Evolutionary conservation across 2,113 vertebrate species (phyloP).

Genomic region (Podarcis cretensis): DNA sequence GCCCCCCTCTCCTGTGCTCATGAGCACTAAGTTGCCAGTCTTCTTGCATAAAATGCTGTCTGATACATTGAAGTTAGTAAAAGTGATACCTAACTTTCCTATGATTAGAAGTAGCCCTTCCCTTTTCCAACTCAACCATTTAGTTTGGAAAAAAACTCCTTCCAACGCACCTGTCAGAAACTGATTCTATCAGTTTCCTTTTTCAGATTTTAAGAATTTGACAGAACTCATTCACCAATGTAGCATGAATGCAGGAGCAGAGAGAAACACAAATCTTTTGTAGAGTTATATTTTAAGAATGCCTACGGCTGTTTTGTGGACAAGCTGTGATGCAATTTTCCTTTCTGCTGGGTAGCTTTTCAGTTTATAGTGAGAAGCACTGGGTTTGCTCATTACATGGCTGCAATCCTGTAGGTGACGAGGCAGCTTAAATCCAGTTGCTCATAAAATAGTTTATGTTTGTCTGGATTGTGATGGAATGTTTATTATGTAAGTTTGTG

Average conservation of each 20-base stretch:
- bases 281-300: background rate
- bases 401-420: background rate
- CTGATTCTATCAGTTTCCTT: slow-evolving; percentile 3
- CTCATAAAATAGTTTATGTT: background rate
- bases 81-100: slow-evolving; percentile 41
- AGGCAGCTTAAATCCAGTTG: background rate
- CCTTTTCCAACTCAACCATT: background rate
- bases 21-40: background rate
- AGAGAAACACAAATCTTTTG: background rate
- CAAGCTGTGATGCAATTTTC: background rate
- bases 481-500: background rate
- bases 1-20: background rate
- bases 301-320: background rate
- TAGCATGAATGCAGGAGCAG: background rate
- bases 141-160: slow-evolving; percentile 14
- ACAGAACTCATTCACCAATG: background rate
- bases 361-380: background rate
- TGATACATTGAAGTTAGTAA: slow-evolving; percentile 41
- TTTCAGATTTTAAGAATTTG: slow-evolving; percentile 15
- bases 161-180: background rate
- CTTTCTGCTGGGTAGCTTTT: slow-evolving; percentile 17
- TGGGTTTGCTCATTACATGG: slow-evolving; percentile 20
- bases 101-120: slow-evolving; percentile 26
- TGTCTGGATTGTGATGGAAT: background rate
- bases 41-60: slow-evolving; percentile 25